Conservation (phyloP, 2,888 invertebrate genomes). For the Sinelater perroti region DNA sequence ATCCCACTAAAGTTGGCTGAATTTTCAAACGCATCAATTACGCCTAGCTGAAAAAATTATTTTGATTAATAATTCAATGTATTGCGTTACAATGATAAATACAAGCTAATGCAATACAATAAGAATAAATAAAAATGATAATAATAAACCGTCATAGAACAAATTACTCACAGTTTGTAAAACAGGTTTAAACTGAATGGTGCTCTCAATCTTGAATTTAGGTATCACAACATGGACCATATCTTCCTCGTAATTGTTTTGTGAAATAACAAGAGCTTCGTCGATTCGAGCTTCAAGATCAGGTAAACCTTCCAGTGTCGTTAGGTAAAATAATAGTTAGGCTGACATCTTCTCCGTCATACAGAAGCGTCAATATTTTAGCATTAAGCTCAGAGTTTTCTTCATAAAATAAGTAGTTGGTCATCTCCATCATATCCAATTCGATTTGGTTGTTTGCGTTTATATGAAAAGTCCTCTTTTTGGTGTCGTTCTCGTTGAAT, state of each 20-base stretch:
- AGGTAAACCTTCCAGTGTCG: slow-evolving; percentile 32
- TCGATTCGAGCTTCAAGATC: slow-evolving; percentile 33
- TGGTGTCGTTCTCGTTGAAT: slow-evolving; percentile 41
- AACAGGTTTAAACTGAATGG: slow-evolving; percentile 19
- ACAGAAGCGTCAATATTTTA: slow-evolving; percentile 51
- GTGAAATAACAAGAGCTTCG: slow-evolving; percentile 28
- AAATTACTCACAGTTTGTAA: slow-evolving; percentile 15
- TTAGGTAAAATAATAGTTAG: slow-evolving; percentile 43
- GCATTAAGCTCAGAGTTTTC: slow-evolving; percentile 44
- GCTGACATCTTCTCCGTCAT: slow-evolving; percentile 37
- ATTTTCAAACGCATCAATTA: slow-evolving; percentile 34
- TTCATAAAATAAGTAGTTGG: slow-evolving; percentile 48
- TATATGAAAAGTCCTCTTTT: slow-evolving; percentile 46
- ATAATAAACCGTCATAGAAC: not conserved
- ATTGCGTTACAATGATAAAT: too few species aligned
- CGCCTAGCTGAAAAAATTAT: slow-evolving; percentile 43
- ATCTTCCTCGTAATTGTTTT: slow-evolving; percentile 36
- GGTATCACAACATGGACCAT: slow-evolving; percentile 33
- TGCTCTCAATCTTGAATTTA: slow-evolving; percentile 16
- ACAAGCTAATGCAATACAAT: too few species aligned
- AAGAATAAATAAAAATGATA: too few species aligned
- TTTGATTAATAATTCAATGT: too few species aligned
- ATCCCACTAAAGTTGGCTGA: slow-evolving; percentile 50
- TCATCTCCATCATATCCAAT: slow-evolving; percentile 51
- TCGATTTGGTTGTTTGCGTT: slow-evolving; percentile 39